Conservation (phyloP, 2,888 invertebrate species). For the Eupithecia subumbrata region DNA sequence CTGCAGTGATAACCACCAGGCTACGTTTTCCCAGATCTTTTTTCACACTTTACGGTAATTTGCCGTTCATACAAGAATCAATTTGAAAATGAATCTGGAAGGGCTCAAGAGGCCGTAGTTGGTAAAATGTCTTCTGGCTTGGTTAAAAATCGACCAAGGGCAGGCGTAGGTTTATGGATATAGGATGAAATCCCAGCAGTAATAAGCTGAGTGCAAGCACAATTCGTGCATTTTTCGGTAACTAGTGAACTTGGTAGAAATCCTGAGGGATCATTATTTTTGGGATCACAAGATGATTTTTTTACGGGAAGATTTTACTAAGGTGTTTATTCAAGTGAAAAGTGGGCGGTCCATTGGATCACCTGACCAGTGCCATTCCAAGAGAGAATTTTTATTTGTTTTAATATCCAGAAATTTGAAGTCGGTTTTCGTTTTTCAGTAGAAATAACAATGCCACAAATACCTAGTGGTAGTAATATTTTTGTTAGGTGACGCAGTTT, state of each 20-base stretch:
- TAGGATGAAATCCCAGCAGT: neutral
- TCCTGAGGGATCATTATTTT: neutral
- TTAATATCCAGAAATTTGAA: neutral
- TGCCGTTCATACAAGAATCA: neutral
- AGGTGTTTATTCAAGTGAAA: neutral
- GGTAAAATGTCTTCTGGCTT: neutral
- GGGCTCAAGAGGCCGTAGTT: neutral
- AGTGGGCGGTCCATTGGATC: neutral
- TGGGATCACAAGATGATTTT: neutral
- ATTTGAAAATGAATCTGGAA: neutral
- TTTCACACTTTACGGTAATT: neutral
- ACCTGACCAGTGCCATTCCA: neutral
- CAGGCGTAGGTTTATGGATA: neutral
- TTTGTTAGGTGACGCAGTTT: neutral
- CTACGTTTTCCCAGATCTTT: neutral
- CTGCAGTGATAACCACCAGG: neutral
- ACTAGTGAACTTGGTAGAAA: neutral
- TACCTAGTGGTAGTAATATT: no score
- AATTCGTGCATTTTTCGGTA: neutral
- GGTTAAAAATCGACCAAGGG: neutral
- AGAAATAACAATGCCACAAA: no score
- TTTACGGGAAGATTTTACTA: neutral
- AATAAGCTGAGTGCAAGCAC: neutral
- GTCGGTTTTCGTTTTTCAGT: neutral
- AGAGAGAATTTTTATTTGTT: no score